Evolutionary conservation across 2,113 vertebrate genomes (phyloP).

Genomic region (Boulengeromyrus knoepffleri): DNA sequence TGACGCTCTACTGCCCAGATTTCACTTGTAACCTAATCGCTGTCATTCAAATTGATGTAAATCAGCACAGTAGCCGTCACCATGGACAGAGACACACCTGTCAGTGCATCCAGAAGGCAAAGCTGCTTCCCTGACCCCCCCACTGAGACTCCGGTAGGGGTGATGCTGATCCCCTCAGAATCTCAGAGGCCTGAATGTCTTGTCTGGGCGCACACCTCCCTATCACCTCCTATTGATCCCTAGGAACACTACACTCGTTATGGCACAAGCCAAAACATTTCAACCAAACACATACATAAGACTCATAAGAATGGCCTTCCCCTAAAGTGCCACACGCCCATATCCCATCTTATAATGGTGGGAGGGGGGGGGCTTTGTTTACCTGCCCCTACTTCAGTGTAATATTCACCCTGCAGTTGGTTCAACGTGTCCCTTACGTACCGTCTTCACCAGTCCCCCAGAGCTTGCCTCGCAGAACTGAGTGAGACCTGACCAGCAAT

Average conservation of each 20-base stretch:
- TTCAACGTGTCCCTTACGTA: slow-evolving; percentile 39
- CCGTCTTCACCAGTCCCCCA: slow-evolving; percentile 48
- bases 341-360: not conserved
- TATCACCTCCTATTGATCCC: not conserved
- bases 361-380: slow-evolving; percentile 30
- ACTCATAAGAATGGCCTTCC: not conserved
- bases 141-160: not conserved
- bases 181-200: not conserved
- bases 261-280: not conserved
- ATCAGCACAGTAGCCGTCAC: not conserved
- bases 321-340: not conserved
- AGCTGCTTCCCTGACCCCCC: not conserved
- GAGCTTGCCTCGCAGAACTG: slow-evolving; percentile 28
- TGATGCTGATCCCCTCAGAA: not conserved
- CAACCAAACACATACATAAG: not conserved
- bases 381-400: slow-evolving; percentile 28
- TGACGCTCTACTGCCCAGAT: not conserved
- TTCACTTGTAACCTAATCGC: not conserved
- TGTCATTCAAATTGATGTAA: not conserved
- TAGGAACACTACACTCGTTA: not conserved
- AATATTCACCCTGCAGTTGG: slow-evolving; percentile 30
- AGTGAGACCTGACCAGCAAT: slow-evolving; percentile 41
- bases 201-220: not conserved
- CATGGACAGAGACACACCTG: not conserved
- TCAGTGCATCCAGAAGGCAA: not conserved